These are phyloP conservation scores for Mesitornis unicolor DNA, from an alignment of 2,113 vertebrate species.

Conservation along the genomic window DNA sequence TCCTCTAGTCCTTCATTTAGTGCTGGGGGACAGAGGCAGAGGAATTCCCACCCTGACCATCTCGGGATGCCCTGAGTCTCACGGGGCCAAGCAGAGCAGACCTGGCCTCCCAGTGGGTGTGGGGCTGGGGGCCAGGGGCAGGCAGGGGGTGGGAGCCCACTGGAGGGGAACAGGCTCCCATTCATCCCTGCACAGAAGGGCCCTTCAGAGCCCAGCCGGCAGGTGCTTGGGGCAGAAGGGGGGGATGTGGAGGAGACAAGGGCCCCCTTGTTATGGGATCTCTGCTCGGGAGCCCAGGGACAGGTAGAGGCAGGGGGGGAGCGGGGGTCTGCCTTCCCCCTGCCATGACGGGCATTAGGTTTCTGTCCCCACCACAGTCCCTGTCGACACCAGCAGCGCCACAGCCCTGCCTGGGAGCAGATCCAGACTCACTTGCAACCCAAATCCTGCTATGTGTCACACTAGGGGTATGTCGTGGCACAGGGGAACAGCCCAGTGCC, in stretches of 20 bases:
- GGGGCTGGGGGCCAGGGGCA: not conserved
- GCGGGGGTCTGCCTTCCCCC: not conserved
- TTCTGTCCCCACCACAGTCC: not conserved
- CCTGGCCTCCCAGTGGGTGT: not conserved
- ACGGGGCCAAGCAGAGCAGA: not conserved
- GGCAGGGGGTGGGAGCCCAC: constrained; percentile 39
- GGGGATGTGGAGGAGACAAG: constrained; percentile 46
- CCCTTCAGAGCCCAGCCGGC: constrained; percentile 20
- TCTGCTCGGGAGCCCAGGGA: not conserved
- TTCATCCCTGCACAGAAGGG: constrained; percentile 31
- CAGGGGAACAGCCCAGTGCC: fast-evolving
- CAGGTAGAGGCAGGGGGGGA: constrained; percentile 55
- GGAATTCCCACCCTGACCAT: not conserved
- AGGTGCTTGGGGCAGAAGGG: constrained; percentile 24
- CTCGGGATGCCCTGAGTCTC: not conserved
- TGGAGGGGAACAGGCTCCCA: constrained; percentile 35
- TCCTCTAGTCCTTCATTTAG: not conserved
- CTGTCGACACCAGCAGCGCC: not conserved
- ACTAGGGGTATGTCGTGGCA: fast-evolving
- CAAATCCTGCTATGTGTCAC: fast-evolving
- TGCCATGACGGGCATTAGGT: not conserved
- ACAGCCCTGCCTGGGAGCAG: not conserved
- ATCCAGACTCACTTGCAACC: not conserved
- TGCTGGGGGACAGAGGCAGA: fast-evolving
- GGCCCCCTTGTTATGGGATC: not conserved